Conservation (phyloP, 2,888 invertebrate genomes). For the Lamproptera curius region DNA sequence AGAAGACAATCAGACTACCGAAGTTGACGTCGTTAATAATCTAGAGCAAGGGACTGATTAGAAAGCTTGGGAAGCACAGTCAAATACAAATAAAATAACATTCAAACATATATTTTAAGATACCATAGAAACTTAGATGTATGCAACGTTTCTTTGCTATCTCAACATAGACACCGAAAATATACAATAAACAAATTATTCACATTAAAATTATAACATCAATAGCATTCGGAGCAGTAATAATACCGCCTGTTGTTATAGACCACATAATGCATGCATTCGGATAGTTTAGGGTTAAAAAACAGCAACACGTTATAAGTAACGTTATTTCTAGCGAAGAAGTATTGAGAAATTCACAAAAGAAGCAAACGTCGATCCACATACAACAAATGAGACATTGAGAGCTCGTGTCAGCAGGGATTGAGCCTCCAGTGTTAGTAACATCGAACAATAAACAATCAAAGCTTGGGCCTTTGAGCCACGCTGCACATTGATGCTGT, state of each 20-base stretch:
- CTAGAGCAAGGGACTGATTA: constrained; percentile 2
- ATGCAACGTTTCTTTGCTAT: constrained; percentile 31
- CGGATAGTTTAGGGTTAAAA: constrained; percentile 8
- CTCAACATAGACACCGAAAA: constrained; percentile 30
- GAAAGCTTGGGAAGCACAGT: constrained; percentile 19
- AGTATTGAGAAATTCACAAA: constrained; percentile 38
- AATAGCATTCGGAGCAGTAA: constrained; percentile 45
- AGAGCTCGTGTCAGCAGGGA: constrained; percentile 67
- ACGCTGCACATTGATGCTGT: constrained; percentile 55
- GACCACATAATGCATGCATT: constrained; percentile 18
- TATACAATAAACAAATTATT: constrained; percentile 29
- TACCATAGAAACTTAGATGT: constrained; percentile 8
- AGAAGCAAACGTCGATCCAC: constrained; percentile 60
- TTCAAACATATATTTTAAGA: constrained; percentile 12
- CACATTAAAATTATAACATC: constrained; percentile 41
- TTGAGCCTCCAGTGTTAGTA: constrained; percentile 58
- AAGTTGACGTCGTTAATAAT: not conserved
- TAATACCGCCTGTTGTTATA: constrained; percentile 30
- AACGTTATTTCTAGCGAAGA: constrained; percentile 15
- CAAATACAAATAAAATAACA: constrained; percentile 16
- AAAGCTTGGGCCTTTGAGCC: constrained; percentile 65
- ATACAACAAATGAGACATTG: constrained; percentile 67
- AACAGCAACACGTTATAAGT: constrained; percentile 15
- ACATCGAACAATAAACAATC: constrained; percentile 74
- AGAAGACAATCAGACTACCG: constrained; percentile 11